Conservation (phyloP, 2,888 invertebrate species). For the Nezara viridula region DNA sequence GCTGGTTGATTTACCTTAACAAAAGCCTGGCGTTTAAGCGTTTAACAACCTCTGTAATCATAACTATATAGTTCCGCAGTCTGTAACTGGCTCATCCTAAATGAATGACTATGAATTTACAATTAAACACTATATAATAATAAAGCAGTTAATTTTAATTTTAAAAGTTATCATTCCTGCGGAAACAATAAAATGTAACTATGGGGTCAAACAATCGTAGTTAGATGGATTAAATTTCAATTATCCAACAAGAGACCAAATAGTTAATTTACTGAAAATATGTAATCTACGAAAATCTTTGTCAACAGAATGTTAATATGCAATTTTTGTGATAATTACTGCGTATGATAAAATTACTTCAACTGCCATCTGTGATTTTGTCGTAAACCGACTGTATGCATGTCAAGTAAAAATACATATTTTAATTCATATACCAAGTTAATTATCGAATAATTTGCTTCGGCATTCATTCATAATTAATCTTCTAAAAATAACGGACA, state of each 20-base stretch:
- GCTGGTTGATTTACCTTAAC: too few relatives aligned
- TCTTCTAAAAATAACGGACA: background rate
- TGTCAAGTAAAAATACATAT: background rate
- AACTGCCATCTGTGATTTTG: background rate
- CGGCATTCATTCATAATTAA: background rate
- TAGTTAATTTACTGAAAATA: background rate
- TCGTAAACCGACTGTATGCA: background rate
- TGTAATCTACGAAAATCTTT: background rate
- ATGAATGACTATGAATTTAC: too few relatives aligned
- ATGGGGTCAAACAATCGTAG: too few relatives aligned
- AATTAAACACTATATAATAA: too few relatives aligned
- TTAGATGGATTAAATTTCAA: too few relatives aligned
- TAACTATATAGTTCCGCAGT: too few relatives aligned
- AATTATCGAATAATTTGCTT: background rate
- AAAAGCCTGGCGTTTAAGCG: too few relatives aligned
- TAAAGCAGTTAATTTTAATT: too few relatives aligned
- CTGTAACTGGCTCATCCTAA: too few relatives aligned
- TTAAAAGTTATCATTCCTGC: too few relatives aligned
- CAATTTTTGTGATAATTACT: background rate
- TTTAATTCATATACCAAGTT: background rate
- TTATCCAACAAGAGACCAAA: background rate
- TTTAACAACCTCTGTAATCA: too few relatives aligned
- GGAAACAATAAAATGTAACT: too few relatives aligned
- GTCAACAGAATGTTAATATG: background rate
- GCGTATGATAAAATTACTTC: background rate